A percentile compares a stretch with the other conserved stretches of the same genome.
These are phyloP conservation scores for Ciconia boyciana DNA, from an alignment of 2,113 vertebrate species.

Conservation along the genomic window DNA sequence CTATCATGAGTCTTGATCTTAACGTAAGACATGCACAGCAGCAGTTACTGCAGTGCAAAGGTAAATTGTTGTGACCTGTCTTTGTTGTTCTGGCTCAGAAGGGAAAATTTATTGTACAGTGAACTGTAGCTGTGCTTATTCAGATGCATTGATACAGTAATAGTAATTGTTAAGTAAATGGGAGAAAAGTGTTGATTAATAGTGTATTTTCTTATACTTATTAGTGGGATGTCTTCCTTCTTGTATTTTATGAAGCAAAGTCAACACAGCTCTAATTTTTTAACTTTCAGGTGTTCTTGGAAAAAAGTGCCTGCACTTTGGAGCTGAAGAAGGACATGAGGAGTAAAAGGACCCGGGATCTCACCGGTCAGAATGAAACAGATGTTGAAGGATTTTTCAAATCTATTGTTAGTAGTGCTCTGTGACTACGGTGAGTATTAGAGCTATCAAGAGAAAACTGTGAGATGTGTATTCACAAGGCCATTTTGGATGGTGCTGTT, in stretches of 20 bases:
- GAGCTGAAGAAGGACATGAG: constrained; percentile 80
- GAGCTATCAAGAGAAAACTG: neutral
- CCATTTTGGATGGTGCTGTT: neutral
- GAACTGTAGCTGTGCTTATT: neutral
- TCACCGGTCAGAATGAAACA: constrained; percentile 90
- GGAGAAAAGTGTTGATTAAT: neutral
- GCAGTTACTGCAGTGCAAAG: neutral
- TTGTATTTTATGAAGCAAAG: neutral
- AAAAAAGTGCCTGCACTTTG: neutral
- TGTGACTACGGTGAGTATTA: constrained; percentile 86
- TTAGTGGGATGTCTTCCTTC: neutral
- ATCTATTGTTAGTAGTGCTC: constrained; percentile 82
- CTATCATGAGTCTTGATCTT: neutral
- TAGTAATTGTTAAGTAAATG: neutral
- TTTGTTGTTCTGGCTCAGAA: neutral
- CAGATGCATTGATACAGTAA: neutral
- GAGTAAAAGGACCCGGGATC: constrained; percentile 76
- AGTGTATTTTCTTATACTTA: neutral
- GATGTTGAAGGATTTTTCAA: constrained; percentile 78
- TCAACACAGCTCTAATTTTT: neutral
- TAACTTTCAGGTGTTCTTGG: constrained; percentile 61
- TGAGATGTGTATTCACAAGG: neutral
- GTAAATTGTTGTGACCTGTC: neutral
- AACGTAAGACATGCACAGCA: neutral
- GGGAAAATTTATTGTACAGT: neutral